These are phyloP conservation scores for Pseudomyrmex concolor DNA, from an alignment of 1,140 invertebrate species.

Conservation along the genomic window DNA sequence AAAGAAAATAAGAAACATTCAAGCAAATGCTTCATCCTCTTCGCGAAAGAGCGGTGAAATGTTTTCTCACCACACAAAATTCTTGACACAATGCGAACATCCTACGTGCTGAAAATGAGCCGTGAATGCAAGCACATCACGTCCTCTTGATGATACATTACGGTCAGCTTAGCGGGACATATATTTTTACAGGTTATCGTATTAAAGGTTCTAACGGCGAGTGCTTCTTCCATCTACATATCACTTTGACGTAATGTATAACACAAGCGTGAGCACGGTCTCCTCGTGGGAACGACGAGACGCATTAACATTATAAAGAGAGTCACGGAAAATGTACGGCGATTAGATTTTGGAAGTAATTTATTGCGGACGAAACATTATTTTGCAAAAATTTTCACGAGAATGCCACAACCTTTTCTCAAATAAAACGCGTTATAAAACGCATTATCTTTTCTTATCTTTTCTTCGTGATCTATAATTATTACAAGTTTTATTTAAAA, in stretches of 20 bases:
- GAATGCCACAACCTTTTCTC: too few relatives aligned
- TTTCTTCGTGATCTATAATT: too few relatives aligned
- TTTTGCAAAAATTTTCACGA: background rate
- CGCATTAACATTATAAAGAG: slow-evolving; percentile 26
- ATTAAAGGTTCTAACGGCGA: slow-evolving; percentile 27
- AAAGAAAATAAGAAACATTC: too few relatives aligned
- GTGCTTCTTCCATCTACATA: slow-evolving; percentile 20
- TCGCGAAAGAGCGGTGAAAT: background rate
- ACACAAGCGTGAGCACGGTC: slow-evolving; percentile 5
- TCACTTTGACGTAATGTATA: slow-evolving; percentile 7
- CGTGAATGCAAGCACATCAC: slow-evolving; percentile 31
- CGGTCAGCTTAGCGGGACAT: slow-evolving; percentile 22
- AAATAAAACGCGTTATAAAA: too few relatives aligned
- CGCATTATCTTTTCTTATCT: too few relatives aligned
- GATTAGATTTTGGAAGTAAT: slow-evolving; percentile 2
- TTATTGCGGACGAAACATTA: background rate
- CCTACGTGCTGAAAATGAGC: background rate
- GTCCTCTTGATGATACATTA: slow-evolving; percentile 29
- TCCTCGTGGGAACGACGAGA: background rate
- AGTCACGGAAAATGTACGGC: background rate
- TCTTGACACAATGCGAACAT: background rate
- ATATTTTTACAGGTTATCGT: background rate
- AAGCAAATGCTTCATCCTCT: background rate
- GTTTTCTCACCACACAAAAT: background rate
- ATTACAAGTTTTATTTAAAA: too few relatives aligned